Base-by-base conservation (phyloP, 2,797 vertebrate genomes). In the Spondyliosoma cantharus region DNA sequence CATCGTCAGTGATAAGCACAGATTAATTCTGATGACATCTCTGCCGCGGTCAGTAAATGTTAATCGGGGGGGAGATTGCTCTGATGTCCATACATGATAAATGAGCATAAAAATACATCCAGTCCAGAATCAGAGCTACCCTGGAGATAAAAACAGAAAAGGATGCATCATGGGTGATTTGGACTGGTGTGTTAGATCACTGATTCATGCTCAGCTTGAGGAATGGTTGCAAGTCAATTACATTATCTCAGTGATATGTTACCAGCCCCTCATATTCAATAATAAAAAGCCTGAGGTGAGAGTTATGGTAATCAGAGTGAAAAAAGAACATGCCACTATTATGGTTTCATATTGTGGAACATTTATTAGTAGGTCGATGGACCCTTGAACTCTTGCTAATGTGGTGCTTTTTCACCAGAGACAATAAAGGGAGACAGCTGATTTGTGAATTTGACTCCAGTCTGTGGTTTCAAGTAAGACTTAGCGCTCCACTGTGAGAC, bases 181-280 rank as follows among this genome's bases (percentile, higher is more conserved):
- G 57, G 66, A 81, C 50, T 58, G 71, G 25, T 83, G 58, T 75
- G 80, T 85, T 83, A 71, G 74, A 75, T 83, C 57, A 82, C 24
- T 80, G 83, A 80, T 77, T 90, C 50, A 74, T 52, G 52, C 45
- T 71, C 24, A 53, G 61, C 75, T 73, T 59, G 80, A 80, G 53
- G 75, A 71, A 76, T 71, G 81, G 58, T 46, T 81, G 52, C 54
- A 72, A 49, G 78, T 76, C 60, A 86, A 15, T 27, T 27, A 16
- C 43, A 80, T 83, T 77, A 68, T 50, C 66, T 80, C 24, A 25
- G 0, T 78, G 60, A 75, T 27, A 25, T 77, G 58, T 74, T 49
- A 68, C 43, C 46, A 60, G 58, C 22, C 22, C 3, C 32, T 12
- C 53, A 17, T 66, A 42, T 71, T 57, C 24, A 60, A 45, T 53